These are phyloP conservation scores for Neodontobutis hainanensis DNA, from an alignment of 2,113 vertebrate genomes.

Conservation along the genomic window DNA sequence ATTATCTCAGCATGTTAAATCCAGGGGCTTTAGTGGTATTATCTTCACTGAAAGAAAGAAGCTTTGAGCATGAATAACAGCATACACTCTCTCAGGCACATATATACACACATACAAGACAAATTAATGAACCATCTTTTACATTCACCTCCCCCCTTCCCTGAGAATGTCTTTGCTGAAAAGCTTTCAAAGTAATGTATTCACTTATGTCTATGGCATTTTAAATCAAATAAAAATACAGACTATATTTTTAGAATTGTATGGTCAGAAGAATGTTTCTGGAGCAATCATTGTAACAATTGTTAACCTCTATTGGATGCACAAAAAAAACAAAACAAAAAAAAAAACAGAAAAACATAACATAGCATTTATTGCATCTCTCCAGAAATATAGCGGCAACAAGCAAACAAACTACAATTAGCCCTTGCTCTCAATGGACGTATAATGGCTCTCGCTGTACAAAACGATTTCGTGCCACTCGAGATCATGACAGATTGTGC, in stretches of 20 bases:
- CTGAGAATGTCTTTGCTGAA: constrained; percentile 34
- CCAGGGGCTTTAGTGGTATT: constrained; percentile 60
- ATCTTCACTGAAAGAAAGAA: constrained; percentile 52
- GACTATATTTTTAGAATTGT: neutral
- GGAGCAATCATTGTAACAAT: constrained; percentile 22
- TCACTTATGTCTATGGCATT: constrained; percentile 11
- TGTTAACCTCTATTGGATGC: constrained; percentile 40
- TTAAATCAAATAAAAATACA: neutral
- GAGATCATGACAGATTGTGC: constrained; percentile 63
- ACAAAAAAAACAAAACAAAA: constrained; percentile 15
- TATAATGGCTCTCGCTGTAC: constrained; percentile 52
- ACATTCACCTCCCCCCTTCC: constrained; percentile 15
- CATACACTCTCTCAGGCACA: constrained; percentile 23
- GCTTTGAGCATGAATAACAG: constrained; percentile 65
- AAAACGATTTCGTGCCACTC: constrained; percentile 53
- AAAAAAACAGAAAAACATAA: constrained; percentile 44
- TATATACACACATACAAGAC: neutral
- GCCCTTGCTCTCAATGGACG: constrained; percentile 46
- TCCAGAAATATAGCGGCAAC: constrained; percentile 45
- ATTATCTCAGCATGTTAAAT: constrained; percentile 54
- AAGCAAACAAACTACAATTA: constrained; percentile 51
- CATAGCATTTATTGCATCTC: constrained; percentile 23
- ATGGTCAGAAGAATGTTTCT: constrained; percentile 34
- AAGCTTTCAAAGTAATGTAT: constrained; percentile 29
- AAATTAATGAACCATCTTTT: constrained; percentile 48